Conservation (phyloP, 2,888 invertebrate species). For the Sminthurinus aureus region DNA sequence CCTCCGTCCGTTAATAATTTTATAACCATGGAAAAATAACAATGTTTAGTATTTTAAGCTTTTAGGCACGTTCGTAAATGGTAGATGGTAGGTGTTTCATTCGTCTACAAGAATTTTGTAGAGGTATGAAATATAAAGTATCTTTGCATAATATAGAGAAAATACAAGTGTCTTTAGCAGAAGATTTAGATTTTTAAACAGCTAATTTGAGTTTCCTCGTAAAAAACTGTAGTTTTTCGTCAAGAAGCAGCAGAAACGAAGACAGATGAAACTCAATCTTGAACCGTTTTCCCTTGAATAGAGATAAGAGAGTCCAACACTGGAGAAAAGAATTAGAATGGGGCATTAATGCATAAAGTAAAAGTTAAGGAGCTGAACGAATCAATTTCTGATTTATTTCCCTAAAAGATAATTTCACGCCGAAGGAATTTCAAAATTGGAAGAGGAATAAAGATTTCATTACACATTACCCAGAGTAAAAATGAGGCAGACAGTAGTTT, state of each 20-base stretch:
- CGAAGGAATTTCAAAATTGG: conserved; percentile 1
- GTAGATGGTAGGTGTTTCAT: no score
- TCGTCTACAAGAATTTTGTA: neutral
- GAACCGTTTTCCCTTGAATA: no score
- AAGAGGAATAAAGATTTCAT: neutral
- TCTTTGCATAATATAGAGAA: neutral
- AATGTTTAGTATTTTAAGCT: neutral
- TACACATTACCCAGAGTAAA: no score
- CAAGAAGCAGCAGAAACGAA: no score
- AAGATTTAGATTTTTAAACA: neutral
- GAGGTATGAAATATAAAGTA: neutral
- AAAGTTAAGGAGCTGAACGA: neutral
- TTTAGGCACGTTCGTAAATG: conserved; percentile 1
- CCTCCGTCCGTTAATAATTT: neutral
- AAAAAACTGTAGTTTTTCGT: no score
- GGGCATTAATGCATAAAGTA: neutral
- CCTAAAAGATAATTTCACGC: neutral
- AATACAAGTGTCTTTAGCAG: neutral
- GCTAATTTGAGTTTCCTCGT: neutral
- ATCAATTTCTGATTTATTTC: conserved; percentile 8
- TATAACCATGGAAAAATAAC: conserved; percentile 13
- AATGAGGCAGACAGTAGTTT: no score
- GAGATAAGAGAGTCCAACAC: no score
- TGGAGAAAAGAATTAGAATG: neutral
- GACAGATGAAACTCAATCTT: no score